phyloP scores from a whole-genome alignment of 1,140 invertebrate genomes.

The Bombus haemorrhoidalis region DNA sequence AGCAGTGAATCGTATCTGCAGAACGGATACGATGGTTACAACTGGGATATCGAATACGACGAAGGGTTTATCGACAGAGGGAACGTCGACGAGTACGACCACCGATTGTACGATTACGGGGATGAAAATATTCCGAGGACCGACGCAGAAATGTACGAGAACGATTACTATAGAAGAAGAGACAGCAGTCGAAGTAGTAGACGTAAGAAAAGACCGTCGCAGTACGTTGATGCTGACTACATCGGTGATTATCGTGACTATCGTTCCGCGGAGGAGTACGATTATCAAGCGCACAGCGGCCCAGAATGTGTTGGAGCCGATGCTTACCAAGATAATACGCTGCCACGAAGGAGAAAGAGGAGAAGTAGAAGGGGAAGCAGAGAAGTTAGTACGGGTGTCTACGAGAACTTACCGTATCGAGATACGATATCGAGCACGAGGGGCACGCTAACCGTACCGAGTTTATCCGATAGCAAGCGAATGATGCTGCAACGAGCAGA shows the following conservation, averaged over 20 bases:
- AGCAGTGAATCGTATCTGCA: conserved; percentile 76
- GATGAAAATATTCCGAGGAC: conserved; percentile 18
- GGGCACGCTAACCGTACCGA: conserved; percentile 50
- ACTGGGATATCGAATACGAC: conserved; percentile 66
- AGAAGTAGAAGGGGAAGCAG: conserved; percentile 60
- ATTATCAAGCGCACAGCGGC: conserved; percentile 52
- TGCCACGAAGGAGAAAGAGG: conserved; percentile 54
- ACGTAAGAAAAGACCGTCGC: conserved; percentile 47
- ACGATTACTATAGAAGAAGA: conserved; percentile 53
- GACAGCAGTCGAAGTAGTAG: conserved; percentile 5
- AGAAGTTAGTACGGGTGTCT: conserved; percentile 50
- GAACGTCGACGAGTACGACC: conserved; percentile 52
- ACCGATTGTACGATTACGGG: conserved; percentile 24
- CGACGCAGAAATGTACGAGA: neutral
- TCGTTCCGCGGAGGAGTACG: conserved; percentile 68
- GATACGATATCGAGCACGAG: conserved; percentile 2
- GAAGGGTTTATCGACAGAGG: conserved; percentile 57
- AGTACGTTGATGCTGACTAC: conserved; percentile 59
- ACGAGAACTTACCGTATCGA: conserved; percentile 65
- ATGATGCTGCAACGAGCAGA: conserved; percentile 71
- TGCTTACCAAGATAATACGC: conserved; percentile 38
- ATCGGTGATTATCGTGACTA: conserved; percentile 57
- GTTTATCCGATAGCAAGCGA: conserved; percentile 62
- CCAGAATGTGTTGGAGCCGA: conserved; percentile 35
- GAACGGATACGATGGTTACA: conserved; percentile 54